Base-by-base conservation (phyloP, 2,797 vertebrate species). In the Phalanger gymnotis region DNA sequence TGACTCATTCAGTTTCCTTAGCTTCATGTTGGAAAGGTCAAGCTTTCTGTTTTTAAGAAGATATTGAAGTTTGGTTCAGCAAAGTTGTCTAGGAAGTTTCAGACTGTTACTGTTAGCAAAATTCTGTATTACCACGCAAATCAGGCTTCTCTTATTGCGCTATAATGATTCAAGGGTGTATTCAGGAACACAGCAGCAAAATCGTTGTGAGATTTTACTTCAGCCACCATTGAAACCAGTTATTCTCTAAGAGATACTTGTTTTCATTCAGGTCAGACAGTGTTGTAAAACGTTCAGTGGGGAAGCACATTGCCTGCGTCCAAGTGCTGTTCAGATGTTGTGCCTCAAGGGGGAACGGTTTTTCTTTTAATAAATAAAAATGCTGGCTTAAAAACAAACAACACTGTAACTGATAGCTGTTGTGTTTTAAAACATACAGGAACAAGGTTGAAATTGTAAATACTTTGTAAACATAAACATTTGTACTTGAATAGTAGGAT, bases 401-500 rank as follows among this genome's bases (percentile, higher is more conserved):
- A 87, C 91, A 4, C 96, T 92, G 81, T 91, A 94, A 92, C 87
- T 57, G 73, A 31, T 93, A 95, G 95, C 73, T 93, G 92, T 96
- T 93, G 91, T 91, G 94, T 96, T 96, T 93, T n/a, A 31, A 61
- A 89, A 55, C 94, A 52, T 52, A 94, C 54, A 97, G 53, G 55
- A 93, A 57, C 31, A 54, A 92, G 95, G 81, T 90, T 55, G 92
- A 93, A 61, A 30, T 27, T 97, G 97, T 97, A 97, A 96, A 97
- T 98, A 97, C 95, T 97, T 97, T 97, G 98, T 97, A 97, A 98
- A 97, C 97, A 95, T 54, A 30, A 91, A 93, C 95, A 89, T 98
- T 97, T 96, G 96, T 96, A 97, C 93, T 96, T 97, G 94, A 96
- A 93, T 6, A 92, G 96, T 95, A 96, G 97, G 95, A 51, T 96